phyloP scores from a whole-genome alignment of 2,888 invertebrate genomes.

The Tinea trinotella region DNA sequence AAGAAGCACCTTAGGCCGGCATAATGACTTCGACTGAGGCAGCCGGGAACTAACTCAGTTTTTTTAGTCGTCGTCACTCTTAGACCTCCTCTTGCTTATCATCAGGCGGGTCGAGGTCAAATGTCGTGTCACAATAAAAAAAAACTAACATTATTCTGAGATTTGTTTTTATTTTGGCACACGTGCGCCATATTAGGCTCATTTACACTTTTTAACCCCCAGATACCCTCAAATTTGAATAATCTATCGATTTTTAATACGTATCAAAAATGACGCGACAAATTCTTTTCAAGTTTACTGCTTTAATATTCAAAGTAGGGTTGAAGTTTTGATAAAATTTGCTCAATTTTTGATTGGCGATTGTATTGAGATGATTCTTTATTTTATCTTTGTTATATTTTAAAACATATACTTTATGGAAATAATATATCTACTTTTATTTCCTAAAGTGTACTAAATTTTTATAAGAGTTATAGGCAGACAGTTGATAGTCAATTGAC shows the following conservation, averaged over 20 bases:
- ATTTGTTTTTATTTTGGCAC: neutral
- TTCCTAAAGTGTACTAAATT: slow-evolving; percentile 1
- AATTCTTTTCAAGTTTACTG: slow-evolving; percentile 44
- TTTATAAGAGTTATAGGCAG: slow-evolving; percentile 9
- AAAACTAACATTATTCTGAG: too few relatives aligned
- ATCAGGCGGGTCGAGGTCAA: too few relatives aligned
- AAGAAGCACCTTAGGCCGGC: too few relatives aligned
- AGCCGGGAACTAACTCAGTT: too few relatives aligned
- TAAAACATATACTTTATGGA: neutral
- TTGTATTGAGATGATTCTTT: slow-evolving; percentile 36
- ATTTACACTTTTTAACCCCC: neutral
- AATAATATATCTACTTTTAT: slow-evolving; percentile 2
- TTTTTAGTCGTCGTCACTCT: too few relatives aligned
- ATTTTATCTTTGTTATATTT: neutral
- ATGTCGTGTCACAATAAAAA: too few relatives aligned
- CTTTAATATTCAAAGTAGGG: slow-evolving; percentile 27
- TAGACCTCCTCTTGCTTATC: too few relatives aligned
- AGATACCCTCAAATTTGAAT: slow-evolving; percentile 40
- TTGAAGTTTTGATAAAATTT: slow-evolving; percentile 28
- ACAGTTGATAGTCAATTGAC: too few relatives aligned
- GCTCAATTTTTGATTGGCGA: slow-evolving; percentile 50
- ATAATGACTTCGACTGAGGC: too few relatives aligned
- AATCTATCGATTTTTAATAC: slow-evolving; percentile 62
- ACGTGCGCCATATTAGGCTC: slow-evolving; percentile 1
- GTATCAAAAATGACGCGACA: slow-evolving; percentile 42